phyloP scores from a whole-genome alignment of 2,797 vertebrate species.

The Betta splendens region DNA sequence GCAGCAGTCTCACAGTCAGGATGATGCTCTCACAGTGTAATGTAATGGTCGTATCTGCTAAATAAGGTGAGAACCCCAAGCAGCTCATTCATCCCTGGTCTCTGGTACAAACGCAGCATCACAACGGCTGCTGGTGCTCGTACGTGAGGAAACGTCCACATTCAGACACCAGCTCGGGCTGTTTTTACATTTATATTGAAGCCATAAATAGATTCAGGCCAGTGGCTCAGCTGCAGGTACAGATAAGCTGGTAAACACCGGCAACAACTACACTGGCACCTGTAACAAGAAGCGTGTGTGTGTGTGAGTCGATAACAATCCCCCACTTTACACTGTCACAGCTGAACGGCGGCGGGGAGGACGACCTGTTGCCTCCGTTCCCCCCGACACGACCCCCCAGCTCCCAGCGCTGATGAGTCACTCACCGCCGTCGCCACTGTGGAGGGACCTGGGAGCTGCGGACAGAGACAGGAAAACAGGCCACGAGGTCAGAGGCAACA shows the following conservation, averaged over 20 bases:
- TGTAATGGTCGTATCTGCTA: too few relatives aligned
- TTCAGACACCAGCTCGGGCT: too few relatives aligned
- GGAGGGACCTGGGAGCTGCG: constrained; percentile 88
- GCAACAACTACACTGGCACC: constrained; percentile 13
- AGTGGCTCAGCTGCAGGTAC: constrained; percentile 14
- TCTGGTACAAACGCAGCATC: too few relatives aligned
- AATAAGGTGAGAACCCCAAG: constrained; percentile 2
- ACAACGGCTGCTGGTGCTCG: too few relatives aligned
- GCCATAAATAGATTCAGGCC: constrained; percentile 15
- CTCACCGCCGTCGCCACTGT: constrained; percentile 91
- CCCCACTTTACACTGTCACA: constrained; percentile 38
- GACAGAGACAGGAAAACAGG: constrained; percentile 27
- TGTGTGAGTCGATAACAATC: constrained; percentile 43
- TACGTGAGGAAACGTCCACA: too few relatives aligned
- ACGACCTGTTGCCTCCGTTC: not conserved
- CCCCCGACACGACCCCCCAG: constrained; percentile 46
- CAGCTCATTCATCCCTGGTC: constrained; percentile 19
- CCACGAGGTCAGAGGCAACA: too few relatives aligned
- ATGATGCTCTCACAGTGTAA: constrained; percentile 1
- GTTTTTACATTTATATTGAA: too few relatives aligned
- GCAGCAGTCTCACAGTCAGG: constrained; percentile 37
- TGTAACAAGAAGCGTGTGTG: constrained; percentile 12
- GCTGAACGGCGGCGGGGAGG: constrained; percentile 27
- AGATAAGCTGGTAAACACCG: constrained; percentile 38
- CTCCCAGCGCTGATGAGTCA: constrained; percentile 56